Percentiles rank a stretch among this genome's conserved stretches.
These are phyloP conservation scores for Eupithecia vulgata DNA, from an alignment of 2,888 invertebrate genomes.

Conservation along the genomic window DNA sequence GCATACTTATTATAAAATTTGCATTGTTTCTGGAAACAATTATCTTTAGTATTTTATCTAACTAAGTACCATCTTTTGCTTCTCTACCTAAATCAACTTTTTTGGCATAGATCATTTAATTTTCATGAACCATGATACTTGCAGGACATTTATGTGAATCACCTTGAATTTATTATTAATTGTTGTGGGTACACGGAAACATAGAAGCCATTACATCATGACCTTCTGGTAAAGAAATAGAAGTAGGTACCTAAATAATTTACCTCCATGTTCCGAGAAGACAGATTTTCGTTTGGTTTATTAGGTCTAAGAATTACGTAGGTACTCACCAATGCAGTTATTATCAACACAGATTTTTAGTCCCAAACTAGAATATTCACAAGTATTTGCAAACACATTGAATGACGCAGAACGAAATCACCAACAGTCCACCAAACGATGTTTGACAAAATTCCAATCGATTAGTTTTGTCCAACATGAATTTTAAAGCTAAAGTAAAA, in stretches of 20 bases:
- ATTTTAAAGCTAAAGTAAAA: conserved; percentile 62
- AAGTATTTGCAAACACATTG: conserved; percentile 51
- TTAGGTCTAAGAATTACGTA: background rate
- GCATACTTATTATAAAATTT: background rate
- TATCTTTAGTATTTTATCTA: background rate
- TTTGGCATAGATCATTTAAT: background rate
- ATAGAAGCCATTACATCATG: conserved; percentile 53
- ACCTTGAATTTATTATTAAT: conserved; percentile 11
- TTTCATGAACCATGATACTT: background rate
- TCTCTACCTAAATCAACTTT: background rate
- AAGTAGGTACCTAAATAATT: background rate
- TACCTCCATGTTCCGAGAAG: background rate
- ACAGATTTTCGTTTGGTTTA: background rate
- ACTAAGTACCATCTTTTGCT: background rate
- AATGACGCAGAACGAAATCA: conserved; percentile 72
- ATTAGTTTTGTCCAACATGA: conserved; percentile 63
- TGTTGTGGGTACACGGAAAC: conserved; percentile 43
- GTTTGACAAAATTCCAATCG: conserved; percentile 74
- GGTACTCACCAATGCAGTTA: conserved; percentile 51
- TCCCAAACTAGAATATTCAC: conserved; percentile 36
- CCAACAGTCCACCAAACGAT: conserved; percentile 66
- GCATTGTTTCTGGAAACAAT: background rate
- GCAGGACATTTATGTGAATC: background rate
- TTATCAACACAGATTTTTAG: conserved; percentile 39
- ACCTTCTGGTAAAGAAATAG: conserved; percentile 49